Base-by-base conservation (phyloP, 2,888 invertebrate species). In the Griposia aprilina region DNA sequence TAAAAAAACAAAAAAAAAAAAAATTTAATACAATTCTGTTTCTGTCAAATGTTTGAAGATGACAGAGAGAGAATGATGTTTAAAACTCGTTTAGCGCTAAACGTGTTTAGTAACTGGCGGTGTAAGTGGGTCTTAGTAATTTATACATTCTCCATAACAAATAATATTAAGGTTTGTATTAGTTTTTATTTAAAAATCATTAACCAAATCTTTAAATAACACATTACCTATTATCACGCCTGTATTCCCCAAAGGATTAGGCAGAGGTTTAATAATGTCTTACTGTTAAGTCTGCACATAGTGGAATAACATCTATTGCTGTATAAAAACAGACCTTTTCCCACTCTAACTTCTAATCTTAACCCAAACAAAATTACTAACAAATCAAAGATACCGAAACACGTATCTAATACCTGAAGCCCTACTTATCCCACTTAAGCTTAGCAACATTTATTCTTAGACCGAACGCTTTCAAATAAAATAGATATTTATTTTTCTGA, bases 401-500 rank as follows among this genome's bases (percentile, higher is more conserved):
- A 67, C 30, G 57, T 81, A 67, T 45, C 50, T 52, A 79, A 81
- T 81, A 80, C 74, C 45, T 69, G 68, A 69, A 69, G 30, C 85
- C 63, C 13, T 74, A 36, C 74, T 74, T 74, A 81, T 74, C 68
- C 52, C 52, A 55, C 68, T 69, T 81, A 85, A 55, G 59, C 75
- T 74, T 82, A 65, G 6, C 23, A 69, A 59, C 68, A 81, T 81
- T 74, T 60, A 23, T 81, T 67, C 45, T 57, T 8, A 36, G 57
- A 36, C 50, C 11, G 20, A 83, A 41, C 20, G 26, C n/a, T 79
- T 78, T 59, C 26, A 45, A 68, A 85, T 65, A 59, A 81, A 80
- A 68, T 55, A 74, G 5, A 65, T 52, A 52, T 85, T 85, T 81
- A 74, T 82, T 84, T 85, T 66, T 55, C 55, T 55, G 30, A n/a